Percentiles rank a stretch among this genome's conserved stretches.
These are phyloP conservation scores for Illadopsis cleaveri DNA, from an alignment of 2,113 vertebrate species.

Conservation along the genomic window DNA sequence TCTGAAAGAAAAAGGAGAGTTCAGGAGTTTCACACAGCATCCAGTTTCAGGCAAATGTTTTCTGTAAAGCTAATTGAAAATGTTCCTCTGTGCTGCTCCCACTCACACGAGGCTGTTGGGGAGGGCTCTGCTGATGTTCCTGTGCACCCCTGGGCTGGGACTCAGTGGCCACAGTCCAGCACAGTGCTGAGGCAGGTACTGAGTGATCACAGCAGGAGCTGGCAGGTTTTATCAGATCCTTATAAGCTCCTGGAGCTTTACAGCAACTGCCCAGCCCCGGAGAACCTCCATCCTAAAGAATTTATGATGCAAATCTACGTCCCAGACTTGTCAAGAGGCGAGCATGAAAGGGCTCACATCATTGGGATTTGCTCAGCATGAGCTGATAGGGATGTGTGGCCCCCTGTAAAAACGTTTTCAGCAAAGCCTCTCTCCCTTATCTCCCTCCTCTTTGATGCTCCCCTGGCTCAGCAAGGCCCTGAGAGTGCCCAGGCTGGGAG, in stretches of 20 bases:
- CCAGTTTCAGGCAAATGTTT: conserved; percentile 52
- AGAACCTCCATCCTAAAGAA: background rate
- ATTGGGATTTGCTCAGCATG: accelerated
- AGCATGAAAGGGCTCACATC: background rate
- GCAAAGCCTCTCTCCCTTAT: background rate
- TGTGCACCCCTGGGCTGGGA: background rate
- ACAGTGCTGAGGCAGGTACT: background rate
- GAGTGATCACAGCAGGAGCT: background rate
- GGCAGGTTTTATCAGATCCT: background rate
- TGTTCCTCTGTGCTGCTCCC: background rate
- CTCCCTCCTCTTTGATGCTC: background rate
- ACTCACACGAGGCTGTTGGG: background rate
- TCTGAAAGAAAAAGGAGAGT: background rate
- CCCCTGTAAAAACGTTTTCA: background rate
- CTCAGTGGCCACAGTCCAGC: background rate
- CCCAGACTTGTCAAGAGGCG: background rate
- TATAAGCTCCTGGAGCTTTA: background rate
- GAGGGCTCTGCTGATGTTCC: background rate
- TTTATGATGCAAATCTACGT: background rate
- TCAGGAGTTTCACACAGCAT: conserved; percentile 55
- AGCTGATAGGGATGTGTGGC: background rate
- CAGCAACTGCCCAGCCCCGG: background rate
- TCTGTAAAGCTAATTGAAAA: conserved; percentile 16
- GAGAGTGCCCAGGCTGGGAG: background rate
- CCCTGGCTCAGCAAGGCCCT: background rate